These are phyloP conservation scores for Monarcha castaneiventris DNA, from an alignment of 2,113 vertebrate species.

Conservation along the genomic window DNA sequence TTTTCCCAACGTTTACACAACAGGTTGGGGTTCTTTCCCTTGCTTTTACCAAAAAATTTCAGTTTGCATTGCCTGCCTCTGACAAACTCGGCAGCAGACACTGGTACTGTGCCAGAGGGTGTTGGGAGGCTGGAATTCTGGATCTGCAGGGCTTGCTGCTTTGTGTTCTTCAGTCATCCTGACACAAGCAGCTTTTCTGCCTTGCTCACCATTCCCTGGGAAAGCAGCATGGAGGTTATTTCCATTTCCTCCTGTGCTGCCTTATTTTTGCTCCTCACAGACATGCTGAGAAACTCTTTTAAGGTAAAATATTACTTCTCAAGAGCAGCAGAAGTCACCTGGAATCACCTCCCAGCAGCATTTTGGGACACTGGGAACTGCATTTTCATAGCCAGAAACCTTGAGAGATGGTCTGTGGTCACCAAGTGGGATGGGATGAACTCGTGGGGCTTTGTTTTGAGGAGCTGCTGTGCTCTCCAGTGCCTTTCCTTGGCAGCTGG, in stretches of 20 bases:
- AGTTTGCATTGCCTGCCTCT: neutral
- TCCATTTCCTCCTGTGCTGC: neutral
- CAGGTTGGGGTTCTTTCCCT: neutral
- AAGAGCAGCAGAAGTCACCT: neutral
- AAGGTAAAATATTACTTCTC: neutral
- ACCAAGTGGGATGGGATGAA: fast-evolving
- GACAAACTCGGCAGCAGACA: neutral
- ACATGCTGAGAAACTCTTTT: neutral
- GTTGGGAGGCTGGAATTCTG: neutral
- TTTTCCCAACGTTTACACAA: neutral
- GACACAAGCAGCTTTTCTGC: neutral
- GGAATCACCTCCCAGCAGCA: neutral
- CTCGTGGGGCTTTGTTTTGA: neutral
- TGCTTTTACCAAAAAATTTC: neutral
- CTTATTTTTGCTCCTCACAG: neutral
- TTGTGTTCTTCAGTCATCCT: neutral
- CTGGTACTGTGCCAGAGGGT: neutral
- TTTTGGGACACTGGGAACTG: neutral
- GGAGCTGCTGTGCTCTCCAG: neutral
- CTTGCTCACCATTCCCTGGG: neutral
- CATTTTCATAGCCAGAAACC: neutral
- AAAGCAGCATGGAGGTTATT: neutral
- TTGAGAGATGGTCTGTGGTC: fast-evolving
- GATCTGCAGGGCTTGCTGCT: neutral
- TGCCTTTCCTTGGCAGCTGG: neutral